Evolutionary conservation across 2,888 invertebrate genomes (phyloP).

Genomic region (Drosophila acutilabella): DNA sequence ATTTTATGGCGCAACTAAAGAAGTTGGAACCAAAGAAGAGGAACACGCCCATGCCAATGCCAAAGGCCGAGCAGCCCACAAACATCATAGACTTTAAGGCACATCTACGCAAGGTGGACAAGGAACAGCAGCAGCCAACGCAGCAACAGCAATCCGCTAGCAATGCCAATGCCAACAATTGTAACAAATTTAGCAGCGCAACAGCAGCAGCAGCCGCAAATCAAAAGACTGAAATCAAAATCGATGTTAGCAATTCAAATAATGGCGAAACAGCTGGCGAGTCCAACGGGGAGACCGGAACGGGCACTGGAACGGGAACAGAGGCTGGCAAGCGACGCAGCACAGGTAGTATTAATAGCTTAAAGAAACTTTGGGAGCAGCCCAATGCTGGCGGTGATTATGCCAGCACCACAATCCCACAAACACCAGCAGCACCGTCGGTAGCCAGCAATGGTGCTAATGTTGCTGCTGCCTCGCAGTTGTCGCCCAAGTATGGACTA

Average conservation of each 20-base stretch:
- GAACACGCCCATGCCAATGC: constrained; percentile 85
- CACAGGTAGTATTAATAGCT: constrained; percentile 96
- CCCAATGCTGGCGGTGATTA: constrained; percentile 70
- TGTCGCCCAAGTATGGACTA: constrained; percentile 86
- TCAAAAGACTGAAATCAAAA: constrained; percentile 86
- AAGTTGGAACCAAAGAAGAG: constrained; percentile 90
- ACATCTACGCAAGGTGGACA: constrained; percentile 92
- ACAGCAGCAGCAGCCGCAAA: constrained; percentile 55
- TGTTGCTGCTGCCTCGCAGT: constrained; percentile 58
- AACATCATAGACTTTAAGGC: constrained; percentile 94
- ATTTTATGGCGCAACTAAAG: constrained; percentile 90
- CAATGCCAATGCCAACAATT: constrained; percentile 17
- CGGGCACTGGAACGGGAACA: constrained; percentile 6
- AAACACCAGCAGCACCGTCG: constrained; percentile 34
- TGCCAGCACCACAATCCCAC: constrained; percentile 71
- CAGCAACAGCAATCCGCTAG: constrained; percentile 27
- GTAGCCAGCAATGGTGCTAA: constrained; percentile 40
- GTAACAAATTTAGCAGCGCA: constrained; percentile 39
- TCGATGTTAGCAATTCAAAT: constrained; percentile 79
- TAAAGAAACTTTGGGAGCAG: constrained; percentile 96
- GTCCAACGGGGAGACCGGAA: constrained; percentile 4
- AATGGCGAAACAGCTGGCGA: constrained; percentile 49
- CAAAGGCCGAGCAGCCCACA: constrained; percentile 86
- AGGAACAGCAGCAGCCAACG: constrained; percentile 68
- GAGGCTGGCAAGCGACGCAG: constrained; percentile 92